A percentile compares a stretch with the other conserved stretches of the same genome.
phyloP scores from a whole-genome alignment of 1,140 invertebrate genomes.

The Drosophila arizonae region DNA sequence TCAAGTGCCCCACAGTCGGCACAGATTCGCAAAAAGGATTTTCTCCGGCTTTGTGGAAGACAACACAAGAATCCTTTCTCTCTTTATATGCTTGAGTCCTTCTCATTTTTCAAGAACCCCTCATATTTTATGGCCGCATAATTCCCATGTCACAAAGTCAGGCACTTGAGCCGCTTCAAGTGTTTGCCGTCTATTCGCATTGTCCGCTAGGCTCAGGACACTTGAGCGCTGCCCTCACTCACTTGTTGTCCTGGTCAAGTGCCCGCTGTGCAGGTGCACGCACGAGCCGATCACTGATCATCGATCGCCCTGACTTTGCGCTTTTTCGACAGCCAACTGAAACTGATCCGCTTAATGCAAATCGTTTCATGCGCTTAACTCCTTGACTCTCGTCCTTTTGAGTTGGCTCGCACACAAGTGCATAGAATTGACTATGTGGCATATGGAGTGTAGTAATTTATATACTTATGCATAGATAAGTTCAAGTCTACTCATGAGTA shows the following conservation, averaged over 20 bases:
- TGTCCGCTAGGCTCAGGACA: constrained; percentile 36
- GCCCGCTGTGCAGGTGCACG: constrained; percentile 61
- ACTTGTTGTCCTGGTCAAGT: constrained; percentile 45
- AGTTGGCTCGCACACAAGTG: no score
- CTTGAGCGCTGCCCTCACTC: constrained; percentile 19
- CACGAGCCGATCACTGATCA: constrained; percentile 54
- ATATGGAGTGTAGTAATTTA: no score
- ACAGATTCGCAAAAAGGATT: constrained; percentile 72
- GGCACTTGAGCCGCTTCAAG: constrained; percentile 65
- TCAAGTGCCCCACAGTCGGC: constrained; percentile 64
- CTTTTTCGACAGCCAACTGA: constrained; percentile 42
- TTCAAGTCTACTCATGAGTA: no score
- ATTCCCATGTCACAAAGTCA: constrained; percentile 57
- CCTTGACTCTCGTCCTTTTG: constrained; percentile 46
- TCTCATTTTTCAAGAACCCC: constrained; percentile 57
- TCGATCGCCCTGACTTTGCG: constrained; percentile 49
- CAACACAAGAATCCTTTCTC: constrained; percentile 66
- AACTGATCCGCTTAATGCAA: constrained; percentile 62
- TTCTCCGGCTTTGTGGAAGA: constrained; percentile 40
- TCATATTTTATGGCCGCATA: constrained; percentile 66
- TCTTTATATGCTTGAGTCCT: constrained; percentile 5
- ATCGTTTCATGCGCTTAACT: constrained; percentile 66
- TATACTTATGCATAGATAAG: no score
- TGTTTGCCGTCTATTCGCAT: constrained; percentile 60
- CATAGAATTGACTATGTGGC: no score